A percentile compares a stretch with the other conserved stretches of the same genome.
phyloP scores from a whole-genome alignment of 2,113 vertebrate genomes.

The Pimephales promelas region DNA sequence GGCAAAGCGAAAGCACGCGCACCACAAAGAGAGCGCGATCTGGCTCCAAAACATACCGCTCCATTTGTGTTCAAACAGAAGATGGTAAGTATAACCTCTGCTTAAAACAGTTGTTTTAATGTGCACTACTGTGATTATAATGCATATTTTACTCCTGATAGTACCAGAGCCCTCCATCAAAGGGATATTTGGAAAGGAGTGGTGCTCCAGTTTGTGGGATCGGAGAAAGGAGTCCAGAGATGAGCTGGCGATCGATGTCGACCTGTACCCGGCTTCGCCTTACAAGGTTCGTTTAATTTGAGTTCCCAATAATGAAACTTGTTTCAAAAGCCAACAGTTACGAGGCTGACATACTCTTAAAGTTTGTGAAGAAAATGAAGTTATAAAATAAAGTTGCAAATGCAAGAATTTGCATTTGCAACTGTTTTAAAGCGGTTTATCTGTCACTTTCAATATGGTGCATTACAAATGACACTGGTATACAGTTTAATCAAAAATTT shows the following conservation, averaged over 20 bases:
- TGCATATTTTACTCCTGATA: slow-evolving; percentile 33
- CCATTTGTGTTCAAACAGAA: slow-evolving; percentile 64
- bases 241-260: slow-evolving; percentile 40
- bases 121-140: not conserved
- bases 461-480: not conserved
- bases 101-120: not conserved
- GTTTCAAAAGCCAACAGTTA: not conserved
- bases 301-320: not conserved
- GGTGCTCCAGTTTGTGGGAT: slow-evolving; percentile 74
- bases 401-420: not conserved
- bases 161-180: slow-evolving; percentile 63
- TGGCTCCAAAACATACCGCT: slow-evolving; percentile 56
- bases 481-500: not conserved
- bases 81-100: slow-evolving; percentile 20
- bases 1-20: slow-evolving; percentile 34
- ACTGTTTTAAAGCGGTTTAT: not conserved
- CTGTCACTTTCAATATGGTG: not conserved
- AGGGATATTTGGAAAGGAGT: slow-evolving; percentile 74
- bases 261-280: not conserved
- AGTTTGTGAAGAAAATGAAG: not conserved
- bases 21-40: slow-evolving; percentile 41
- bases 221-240: slow-evolving; percentile 54
- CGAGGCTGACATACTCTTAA: no score
- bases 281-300: slow-evolving; percentile 35
- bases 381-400: not conserved